These are phyloP conservation scores for Peromyscus attwateri DNA, from an alignment of 2,797 vertebrate species.

Conservation along the genomic window DNA sequence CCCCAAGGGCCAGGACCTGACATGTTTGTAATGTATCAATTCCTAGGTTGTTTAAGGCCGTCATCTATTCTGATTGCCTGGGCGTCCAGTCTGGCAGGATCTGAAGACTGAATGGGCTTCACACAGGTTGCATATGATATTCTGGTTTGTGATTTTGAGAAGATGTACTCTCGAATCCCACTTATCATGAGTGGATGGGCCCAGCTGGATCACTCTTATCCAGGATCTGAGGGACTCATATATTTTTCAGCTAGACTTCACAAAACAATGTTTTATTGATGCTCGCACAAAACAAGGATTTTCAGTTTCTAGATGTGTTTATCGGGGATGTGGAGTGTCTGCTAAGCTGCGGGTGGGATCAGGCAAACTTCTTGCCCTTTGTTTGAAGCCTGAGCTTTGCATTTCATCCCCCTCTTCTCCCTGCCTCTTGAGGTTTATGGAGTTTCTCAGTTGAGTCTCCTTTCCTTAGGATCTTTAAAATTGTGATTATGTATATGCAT, in stretches of 20 bases:
- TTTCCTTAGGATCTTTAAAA: not conserved
- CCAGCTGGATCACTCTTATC: not conserved
- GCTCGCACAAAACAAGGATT: slow-evolving; percentile 35
- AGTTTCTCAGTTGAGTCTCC: not conserved
- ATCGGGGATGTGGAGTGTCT: slow-evolving; percentile 14
- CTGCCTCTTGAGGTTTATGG: not conserved
- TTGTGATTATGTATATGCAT: not conserved
- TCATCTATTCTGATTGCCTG: slow-evolving; percentile 26
- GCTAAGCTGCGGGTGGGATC: slow-evolving; percentile 9
- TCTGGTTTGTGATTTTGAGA: slow-evolving; percentile 47
- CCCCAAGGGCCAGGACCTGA: not conserved
- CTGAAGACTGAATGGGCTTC: not conserved
- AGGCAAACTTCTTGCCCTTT: slow-evolving; percentile 22
- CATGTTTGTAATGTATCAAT: not conserved
- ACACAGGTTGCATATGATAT: not conserved
- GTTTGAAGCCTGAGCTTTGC: slow-evolving; percentile 21
- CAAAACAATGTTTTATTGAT: slow-evolving; percentile 63
- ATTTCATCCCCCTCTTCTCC: not conserved
- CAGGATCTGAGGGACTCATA: not conserved
- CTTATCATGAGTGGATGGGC: slow-evolving; percentile 21
- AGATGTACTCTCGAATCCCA: slow-evolving; percentile 17
- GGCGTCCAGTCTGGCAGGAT: not conserved
- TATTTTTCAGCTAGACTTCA: slow-evolving; percentile 61
- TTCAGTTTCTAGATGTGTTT: slow-evolving; percentile 53
- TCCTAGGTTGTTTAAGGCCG: not conserved